Conservation (phyloP, 2,113 vertebrate species). For the Candoia aspera region DNA sequence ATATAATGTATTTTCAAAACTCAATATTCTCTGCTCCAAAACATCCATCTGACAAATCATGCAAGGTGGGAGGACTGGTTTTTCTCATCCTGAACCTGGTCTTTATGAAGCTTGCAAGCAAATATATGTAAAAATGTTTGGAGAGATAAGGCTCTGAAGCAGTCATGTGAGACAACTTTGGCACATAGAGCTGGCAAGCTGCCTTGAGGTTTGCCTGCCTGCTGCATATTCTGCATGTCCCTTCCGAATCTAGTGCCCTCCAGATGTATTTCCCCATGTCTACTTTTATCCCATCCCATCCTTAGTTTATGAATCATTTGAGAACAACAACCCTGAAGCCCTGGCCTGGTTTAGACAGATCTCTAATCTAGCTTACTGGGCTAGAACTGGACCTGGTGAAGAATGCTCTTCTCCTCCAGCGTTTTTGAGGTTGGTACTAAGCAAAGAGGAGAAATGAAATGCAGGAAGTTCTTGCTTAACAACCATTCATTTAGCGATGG, state of each 20-base stretch:
- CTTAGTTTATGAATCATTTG: background rate
- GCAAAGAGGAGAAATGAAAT: background rate
- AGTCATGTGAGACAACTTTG: background rate
- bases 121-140: background rate
- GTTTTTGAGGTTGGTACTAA: background rate
- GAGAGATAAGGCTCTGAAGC: background rate
- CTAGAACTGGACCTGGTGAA: background rate
- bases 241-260: background rate
- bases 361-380: background rate
- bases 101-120: background rate
- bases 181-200: background rate
- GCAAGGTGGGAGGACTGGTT: background rate
- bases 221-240: background rate
- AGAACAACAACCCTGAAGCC: background rate
- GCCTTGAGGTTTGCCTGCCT: background rate
- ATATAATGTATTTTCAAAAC: background rate
- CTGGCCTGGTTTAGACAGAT: background rate
- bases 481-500: no score
- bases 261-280: background rate
- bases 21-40: background rate
- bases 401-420: background rate
- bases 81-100: background rate
- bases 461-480: no score
- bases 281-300: background rate
- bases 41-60: background rate